Base-by-base conservation (phyloP, 2,888 invertebrate species). In the Salticus scenicus region DNA sequence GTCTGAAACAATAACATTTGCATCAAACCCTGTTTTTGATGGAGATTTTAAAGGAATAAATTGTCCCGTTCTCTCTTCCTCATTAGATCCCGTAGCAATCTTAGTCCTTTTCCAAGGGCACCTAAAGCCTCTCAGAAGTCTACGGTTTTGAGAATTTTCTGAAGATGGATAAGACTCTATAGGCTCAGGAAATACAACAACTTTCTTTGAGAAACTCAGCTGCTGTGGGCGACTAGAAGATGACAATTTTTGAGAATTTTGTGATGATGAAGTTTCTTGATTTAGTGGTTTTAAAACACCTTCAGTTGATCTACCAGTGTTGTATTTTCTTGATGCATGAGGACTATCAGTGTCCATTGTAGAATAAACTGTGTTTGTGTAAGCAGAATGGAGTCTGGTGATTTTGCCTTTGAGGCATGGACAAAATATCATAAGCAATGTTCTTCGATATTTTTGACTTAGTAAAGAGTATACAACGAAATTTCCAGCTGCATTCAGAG, bases 381-480 rank as follows among this genome's bases (percentile, higher is more conserved):
- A 88, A 2, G 83, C 88, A 0, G 88, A 88, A 27, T 81, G 87
- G 1, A 84, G 31, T 20, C 79, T 64, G 7, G 75, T 63, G 8
- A 87, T 63, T 42, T 64, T 87, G 51, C 81, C 76, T 33, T 82
- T 88, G 1, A 85, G 71, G 42, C 82, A 89, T 5, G 89, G 89
- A 37, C 90, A 89, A 87, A 91, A 90, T 31, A 90, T 90, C 47
- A 89, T 79, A 31, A 90, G 80, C 88, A 92, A 92, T 1, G 94
- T 94, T 88, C 93, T 93, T 66, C 95, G 92, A 91, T 95, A 95
- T 89, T 94, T 94, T 90, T 94, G 94, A 88, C 94, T 95, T 90
- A 96, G 93, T 67, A 94, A 94, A 89, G 95, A 95, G 90, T 95
- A 96, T 85, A 96, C 92, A 88, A 96, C 92, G 91, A 96, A 96